phyloP scores from a whole-genome alignment of 2,113 vertebrate genomes.

The Pyrgilauda ruficollis region DNA sequence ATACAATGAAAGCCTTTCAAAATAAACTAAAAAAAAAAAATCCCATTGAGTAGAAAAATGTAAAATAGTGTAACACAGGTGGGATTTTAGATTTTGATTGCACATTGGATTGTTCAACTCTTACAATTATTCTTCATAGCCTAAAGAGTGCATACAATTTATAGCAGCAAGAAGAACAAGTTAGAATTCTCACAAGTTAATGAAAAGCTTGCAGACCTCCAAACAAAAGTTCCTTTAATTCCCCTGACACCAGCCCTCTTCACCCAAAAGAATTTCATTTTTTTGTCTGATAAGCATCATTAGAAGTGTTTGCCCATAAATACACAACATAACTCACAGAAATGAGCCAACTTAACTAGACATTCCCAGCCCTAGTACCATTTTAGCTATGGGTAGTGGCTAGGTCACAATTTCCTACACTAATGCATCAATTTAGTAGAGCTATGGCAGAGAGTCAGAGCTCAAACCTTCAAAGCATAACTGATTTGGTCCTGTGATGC shows the following conservation, averaged over 20 bases:
- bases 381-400: not conserved
- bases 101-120: not conserved
- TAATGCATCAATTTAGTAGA: not conserved
- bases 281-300: not conserved
- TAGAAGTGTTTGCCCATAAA: not conserved
- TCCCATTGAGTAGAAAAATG: not conserved
- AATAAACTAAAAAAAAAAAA: no score
- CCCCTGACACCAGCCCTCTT: not conserved
- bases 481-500: conserved; percentile 8
- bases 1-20: not conserved
- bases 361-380: not conserved
- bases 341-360: not conserved
- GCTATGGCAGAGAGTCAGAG: not conserved
- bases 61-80: accelerated
- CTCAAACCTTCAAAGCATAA: conserved; percentile 10
- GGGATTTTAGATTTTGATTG: not conserved
- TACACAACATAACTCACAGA: no score
- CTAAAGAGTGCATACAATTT: not conserved
- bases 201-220: not conserved
- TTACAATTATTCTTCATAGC: not conserved
- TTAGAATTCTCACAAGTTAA: not conserved
- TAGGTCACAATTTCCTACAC: not conserved
- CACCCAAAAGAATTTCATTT: not conserved
- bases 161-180: not conserved
- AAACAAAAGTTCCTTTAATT: not conserved